These are phyloP conservation scores for Halichoerus grypus DNA, from an alignment of 2,113 vertebrate genomes.

Conservation along the genomic window DNA sequence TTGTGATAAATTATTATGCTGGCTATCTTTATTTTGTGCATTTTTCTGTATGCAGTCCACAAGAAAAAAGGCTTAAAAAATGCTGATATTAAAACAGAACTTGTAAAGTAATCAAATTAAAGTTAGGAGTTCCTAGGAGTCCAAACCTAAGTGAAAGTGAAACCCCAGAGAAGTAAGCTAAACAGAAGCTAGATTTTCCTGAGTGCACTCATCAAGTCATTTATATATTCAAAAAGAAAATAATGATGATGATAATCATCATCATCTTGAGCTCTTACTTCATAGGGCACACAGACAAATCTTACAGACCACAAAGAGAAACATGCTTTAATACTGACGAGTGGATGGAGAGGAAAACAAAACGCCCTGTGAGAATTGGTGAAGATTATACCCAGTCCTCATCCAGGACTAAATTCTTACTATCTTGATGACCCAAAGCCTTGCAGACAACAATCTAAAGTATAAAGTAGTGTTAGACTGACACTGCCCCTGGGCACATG, in stretches of 20 bases:
- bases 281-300: neutral
- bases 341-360: neutral
- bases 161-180: neutral
- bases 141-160: neutral
- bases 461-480: neutral
- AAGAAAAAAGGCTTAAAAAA: neutral
- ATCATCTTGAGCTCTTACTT: neutral
- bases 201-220: neutral
- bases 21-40: neutral
- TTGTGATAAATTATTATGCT: neutral
- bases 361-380: neutral
- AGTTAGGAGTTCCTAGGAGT: neutral
- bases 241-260: neutral
- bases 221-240: neutral
- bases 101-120: neutral
- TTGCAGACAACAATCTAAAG: neutral
- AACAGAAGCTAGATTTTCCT: neutral
- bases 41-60: neutral
- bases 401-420: neutral
- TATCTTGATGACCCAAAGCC: neutral
- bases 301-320: neutral
- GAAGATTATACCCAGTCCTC: neutral
- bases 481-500: neutral
- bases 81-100: neutral
- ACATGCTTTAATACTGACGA: neutral